phyloP scores from a whole-genome alignment of 2,113 vertebrate genomes.

The Prochilodus magdalenae region DNA sequence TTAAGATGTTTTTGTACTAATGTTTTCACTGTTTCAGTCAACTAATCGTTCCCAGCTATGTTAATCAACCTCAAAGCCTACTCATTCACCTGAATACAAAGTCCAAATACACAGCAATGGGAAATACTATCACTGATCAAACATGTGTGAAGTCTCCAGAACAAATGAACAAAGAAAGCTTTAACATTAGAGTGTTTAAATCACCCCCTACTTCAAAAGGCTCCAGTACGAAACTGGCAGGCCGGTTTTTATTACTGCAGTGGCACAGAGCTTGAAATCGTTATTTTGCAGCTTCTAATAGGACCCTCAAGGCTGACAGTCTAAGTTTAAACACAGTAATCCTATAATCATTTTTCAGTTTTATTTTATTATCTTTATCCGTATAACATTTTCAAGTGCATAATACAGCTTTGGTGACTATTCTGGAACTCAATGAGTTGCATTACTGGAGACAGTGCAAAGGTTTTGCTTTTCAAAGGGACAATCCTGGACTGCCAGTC shows the following conservation, averaged over 20 bases:
- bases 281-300: neutral
- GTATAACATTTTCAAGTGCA: neutral
- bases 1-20: constrained; percentile 17
- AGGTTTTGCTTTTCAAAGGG: constrained; percentile 10
- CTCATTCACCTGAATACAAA: neutral
- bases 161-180: neutral
- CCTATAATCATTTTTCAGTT: neutral
- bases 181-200: neutral
- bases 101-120: neutral
- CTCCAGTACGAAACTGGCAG: neutral
- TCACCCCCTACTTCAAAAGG: neutral
- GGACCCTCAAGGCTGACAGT: neutral
- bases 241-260: neutral
- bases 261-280: neutral
- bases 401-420: neutral
- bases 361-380: neutral
- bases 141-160: neutral
- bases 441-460: neutral
- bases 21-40: constrained; percentile 2
- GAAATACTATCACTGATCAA: constrained; percentile 9
- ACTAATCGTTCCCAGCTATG: constrained; percentile 1
- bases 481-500: constrained; percentile 7
- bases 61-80: constrained; percentile 20
- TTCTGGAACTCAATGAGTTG: neutral
- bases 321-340: neutral